A percentile compares a stretch with the other conserved stretches of the same genome.
Conservation (phyloP, 2,888 invertebrate species). For the Agapetus fuscipes region DNA sequence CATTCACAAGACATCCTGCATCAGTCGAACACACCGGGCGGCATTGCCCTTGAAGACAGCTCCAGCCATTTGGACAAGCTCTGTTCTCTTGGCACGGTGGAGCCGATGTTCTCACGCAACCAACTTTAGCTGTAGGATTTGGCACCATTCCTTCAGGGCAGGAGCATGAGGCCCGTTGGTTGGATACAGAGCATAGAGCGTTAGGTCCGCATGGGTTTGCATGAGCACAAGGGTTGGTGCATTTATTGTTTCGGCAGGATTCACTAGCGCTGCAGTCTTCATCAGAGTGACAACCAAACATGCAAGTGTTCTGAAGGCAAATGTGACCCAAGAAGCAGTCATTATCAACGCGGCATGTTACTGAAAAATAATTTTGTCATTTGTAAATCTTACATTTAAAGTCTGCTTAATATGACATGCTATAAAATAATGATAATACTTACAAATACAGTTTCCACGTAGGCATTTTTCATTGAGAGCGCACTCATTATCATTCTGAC, state of each 20-base stretch:
- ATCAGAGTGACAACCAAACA: slow-evolving; percentile 76
- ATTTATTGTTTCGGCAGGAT: slow-evolving; percentile 71
- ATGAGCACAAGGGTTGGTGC: slow-evolving; percentile 63
- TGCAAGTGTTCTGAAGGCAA: slow-evolving; percentile 76
- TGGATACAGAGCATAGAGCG: slow-evolving; percentile 67
- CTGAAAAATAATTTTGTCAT: slow-evolving; percentile 35
- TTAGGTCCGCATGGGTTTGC: slow-evolving; percentile 78
- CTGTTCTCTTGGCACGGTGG: slow-evolving; percentile 65
- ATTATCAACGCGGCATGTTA: slow-evolving; percentile 84
- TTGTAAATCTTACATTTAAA: too few species aligned
- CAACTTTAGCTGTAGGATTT: slow-evolving; percentile 80
- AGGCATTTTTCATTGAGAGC: slow-evolving; percentile 86
- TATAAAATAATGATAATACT: slow-evolving; percentile 36
- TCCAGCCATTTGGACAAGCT: slow-evolving; percentile 60
- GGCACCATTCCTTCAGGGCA: slow-evolving; percentile 73
- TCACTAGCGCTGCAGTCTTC: slow-evolving; percentile 82
- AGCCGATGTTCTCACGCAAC: slow-evolving; percentile 74
- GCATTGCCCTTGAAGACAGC: slow-evolving; percentile 66
- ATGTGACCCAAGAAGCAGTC: slow-evolving; percentile 90
- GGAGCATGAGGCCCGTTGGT: slow-evolving; percentile 72
- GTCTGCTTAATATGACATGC: slow-evolving; percentile 1
- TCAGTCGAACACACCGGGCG: slow-evolving; percentile 69
- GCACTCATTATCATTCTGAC: slow-evolving; percentile 69
- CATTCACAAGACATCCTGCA: slow-evolving; percentile 70
- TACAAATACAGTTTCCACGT: slow-evolving; percentile 68